Conservation (phyloP, 2,797 vertebrate genomes). For the Eleutherodactylus coqui region DNA sequence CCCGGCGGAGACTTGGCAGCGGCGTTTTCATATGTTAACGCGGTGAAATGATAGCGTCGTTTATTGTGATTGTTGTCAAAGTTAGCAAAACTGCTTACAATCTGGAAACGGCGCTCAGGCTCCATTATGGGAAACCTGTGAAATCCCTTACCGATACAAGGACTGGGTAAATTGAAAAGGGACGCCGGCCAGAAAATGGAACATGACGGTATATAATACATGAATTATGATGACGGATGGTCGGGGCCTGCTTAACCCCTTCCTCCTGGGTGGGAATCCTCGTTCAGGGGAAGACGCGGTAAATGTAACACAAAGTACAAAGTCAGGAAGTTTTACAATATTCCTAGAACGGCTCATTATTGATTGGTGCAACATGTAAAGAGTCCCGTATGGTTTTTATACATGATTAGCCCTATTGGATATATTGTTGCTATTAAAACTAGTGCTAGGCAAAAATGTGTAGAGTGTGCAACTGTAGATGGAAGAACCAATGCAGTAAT, state of each 20-base stretch:
- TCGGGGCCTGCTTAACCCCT: background rate
- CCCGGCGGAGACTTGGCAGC: slow-evolving; percentile 72
- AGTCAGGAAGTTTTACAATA: background rate
- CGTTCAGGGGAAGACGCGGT: background rate
- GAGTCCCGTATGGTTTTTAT: background rate
- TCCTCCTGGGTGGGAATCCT: background rate
- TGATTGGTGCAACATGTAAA: background rate
- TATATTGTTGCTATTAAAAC: background rate
- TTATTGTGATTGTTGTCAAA: slow-evolving; percentile 73
- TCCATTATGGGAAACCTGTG: slow-evolving; percentile 32
- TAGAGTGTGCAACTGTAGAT: background rate
- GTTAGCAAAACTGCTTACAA: slow-evolving; percentile 68
- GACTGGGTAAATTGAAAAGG: slow-evolving; percentile 18
- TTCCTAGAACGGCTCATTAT: background rate
- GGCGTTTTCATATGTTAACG: slow-evolving; percentile 63
- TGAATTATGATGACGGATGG: background rate
- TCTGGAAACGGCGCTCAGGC: slow-evolving; percentile 58
- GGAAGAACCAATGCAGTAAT: background rate
- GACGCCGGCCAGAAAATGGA: background rate
- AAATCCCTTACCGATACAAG: background rate
- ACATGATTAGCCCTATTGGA: background rate
- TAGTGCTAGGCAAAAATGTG: background rate
- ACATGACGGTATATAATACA: background rate
- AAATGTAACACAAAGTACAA: background rate
- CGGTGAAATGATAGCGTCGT: slow-evolving; percentile 69